These are phyloP conservation scores for Scrobipalpa atriplicella DNA, from an alignment of 2,888 invertebrate species.

Conservation along the genomic window DNA sequence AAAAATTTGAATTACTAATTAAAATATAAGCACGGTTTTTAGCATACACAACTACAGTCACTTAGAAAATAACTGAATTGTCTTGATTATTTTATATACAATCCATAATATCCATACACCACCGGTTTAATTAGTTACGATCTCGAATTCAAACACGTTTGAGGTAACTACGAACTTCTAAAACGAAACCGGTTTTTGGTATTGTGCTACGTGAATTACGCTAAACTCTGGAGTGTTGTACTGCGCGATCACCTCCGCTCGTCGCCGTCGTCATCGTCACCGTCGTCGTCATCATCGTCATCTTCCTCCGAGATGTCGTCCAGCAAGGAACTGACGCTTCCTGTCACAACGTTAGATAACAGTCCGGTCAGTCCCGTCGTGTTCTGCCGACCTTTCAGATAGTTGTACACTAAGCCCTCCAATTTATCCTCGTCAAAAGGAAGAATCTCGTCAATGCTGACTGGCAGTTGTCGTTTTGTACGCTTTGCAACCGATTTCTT, in stretches of 20 bases:
- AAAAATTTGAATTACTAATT: too few relatives aligned
- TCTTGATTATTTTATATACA: slow-evolving; percentile 8
- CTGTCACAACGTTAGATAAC: slow-evolving; percentile 68
- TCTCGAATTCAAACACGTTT: slow-evolving; percentile 30
- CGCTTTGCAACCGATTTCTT: slow-evolving; percentile 48
- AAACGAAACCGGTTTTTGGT: slow-evolving; percentile 56
- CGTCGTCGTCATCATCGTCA: slow-evolving; percentile 44
- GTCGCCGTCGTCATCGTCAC: slow-evolving; percentile 42
- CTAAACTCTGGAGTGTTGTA: slow-evolving; percentile 38
- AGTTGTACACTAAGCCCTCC: slow-evolving; percentile 70
- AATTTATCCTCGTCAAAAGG: slow-evolving; percentile 72
- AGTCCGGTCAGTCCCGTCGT: slow-evolving; percentile 68
- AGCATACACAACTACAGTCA: not conserved
- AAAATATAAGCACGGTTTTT: not conserved
- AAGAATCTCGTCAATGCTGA: slow-evolving; percentile 69
- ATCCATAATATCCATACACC: slow-evolving; percentile 20
- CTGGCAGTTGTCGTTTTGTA: slow-evolving; percentile 55
- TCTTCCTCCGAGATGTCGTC: slow-evolving; percentile 61
- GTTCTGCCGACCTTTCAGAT: slow-evolving; percentile 66
- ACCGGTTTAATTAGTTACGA: slow-evolving; percentile 25
- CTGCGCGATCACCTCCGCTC: slow-evolving; percentile 53
- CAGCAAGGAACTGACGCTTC: slow-evolving; percentile 56
- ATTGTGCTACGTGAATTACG: slow-evolving; percentile 51
- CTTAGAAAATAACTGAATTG: not conserved
- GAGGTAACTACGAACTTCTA: slow-evolving; percentile 45